Base-by-base conservation (phyloP, 2,797 vertebrate species). In the Australoheros facetus region DNA sequence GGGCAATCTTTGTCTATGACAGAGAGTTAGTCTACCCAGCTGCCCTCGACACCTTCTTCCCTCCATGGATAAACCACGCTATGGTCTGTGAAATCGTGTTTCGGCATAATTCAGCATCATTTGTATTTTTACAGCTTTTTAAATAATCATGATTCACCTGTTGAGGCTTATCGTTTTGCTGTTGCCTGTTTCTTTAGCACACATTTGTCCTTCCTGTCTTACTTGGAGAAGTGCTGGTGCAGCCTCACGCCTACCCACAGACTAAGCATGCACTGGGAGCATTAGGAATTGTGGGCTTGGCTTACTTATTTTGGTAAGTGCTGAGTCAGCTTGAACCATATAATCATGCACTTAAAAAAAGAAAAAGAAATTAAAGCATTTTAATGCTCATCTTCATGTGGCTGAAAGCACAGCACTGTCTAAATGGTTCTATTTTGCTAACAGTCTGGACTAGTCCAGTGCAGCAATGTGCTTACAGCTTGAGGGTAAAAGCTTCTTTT, bases 41-140 rank as follows among this genome's bases (percentile, higher is more conserved):
- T 45, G 85, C 74, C 14, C 86, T 98, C 4, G 97, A 98, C 77
- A 39, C 30, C 34, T 79, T 97, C 89, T 95, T 99, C 85, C 96
- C 97, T 0, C 76, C 60, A 1, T 98, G 98, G 98, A 73, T 97
- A 56, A 99, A 98, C 86, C 97, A 98, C 0, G 95, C 97, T 26
- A 95, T 97, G 97, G 97, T 98, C 86, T 93, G 93, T 80, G 32
- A 37, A 75, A 17, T 39, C 16, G 0, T 59, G 42, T n/a, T 51
- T 45, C 48, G 1, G 3, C 42, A 51, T 28, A 48, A 66, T 7
- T 69, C 11, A 69, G 26, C 64, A 69, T 51, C 3, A 3, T 69
- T 69, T 69, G 64, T 69, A 51, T 30, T 1, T 69, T 30, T 30
- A 1, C 19, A 69, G 48, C 2, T 9, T 17, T 56, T 6, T 5